phyloP scores from a whole-genome alignment of 2,888 invertebrate genomes.

The Drosophila testacea region DNA sequence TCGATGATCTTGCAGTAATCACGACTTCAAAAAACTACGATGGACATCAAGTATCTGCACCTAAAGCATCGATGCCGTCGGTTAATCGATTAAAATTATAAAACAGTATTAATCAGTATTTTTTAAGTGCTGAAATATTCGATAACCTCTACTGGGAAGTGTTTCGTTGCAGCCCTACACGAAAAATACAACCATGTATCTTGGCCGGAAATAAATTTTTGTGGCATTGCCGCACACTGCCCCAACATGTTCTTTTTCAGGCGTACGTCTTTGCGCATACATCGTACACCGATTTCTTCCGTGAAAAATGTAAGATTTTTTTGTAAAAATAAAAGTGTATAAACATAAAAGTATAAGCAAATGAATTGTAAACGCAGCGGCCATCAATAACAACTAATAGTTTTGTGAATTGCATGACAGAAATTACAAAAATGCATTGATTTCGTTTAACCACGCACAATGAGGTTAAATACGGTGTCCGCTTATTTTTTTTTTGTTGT shows the following conservation, averaged over 20 bases:
- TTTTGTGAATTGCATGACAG: slow-evolving; percentile 42
- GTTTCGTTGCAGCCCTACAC: slow-evolving; percentile 47
- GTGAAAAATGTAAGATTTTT: slow-evolving; percentile 83
- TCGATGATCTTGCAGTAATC: too few relatives aligned
- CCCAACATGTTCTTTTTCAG: slow-evolving; percentile 84
- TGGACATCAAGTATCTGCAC: too few relatives aligned
- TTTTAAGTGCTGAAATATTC: slow-evolving; percentile 21
- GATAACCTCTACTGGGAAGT: slow-evolving; percentile 7
- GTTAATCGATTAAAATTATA: not conserved
- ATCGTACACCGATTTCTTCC: slow-evolving; percentile 82
- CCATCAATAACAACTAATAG: slow-evolving; percentile 14
- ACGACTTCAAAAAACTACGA: too few relatives aligned
- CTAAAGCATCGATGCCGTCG: too few relatives aligned
- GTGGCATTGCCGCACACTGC: slow-evolving; percentile 71
- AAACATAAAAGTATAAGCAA: slow-evolving; percentile 32
- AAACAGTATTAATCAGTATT: not conserved
- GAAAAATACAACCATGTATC: slow-evolving; percentile 51
- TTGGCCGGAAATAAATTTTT: slow-evolving; percentile 55
- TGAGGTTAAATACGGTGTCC: slow-evolving; percentile 70
- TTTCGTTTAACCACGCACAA: slow-evolving; percentile 35
- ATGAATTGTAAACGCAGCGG: slow-evolving; percentile 15
- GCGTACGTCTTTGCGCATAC: slow-evolving; percentile 84
- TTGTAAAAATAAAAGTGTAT: slow-evolving; percentile 53
- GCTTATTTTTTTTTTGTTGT: slow-evolving; percentile 40
- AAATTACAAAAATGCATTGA: slow-evolving; percentile 14